Evolutionary conservation across 2,797 vertebrate species (phyloP).

Genomic region (Lemur catta): DNA sequence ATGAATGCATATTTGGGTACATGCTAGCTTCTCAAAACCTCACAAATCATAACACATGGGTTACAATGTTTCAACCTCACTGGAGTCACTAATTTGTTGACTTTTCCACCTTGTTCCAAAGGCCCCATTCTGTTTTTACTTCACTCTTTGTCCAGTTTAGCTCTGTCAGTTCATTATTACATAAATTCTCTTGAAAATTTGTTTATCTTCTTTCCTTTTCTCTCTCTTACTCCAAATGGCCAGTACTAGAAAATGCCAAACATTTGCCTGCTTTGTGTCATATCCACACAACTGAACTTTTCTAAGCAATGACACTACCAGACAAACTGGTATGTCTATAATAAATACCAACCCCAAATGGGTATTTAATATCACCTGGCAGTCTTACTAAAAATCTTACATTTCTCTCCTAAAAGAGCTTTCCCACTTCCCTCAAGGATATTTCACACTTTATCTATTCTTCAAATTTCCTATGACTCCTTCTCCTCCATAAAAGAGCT

Average conservation of each 20-base stretch:
- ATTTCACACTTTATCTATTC: neutral
- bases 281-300: neutral
- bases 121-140: neutral
- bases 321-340: neutral
- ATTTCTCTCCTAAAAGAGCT: constrained; percentile 11
- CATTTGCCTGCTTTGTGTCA: neutral
- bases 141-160: neutral
- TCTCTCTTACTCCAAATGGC: neutral
- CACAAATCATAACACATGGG: neutral
- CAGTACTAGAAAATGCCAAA: neutral
- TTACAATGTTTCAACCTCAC: neutral
- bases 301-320: neutral
- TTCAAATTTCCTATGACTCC: neutral
- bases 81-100: neutral
- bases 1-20: neutral
- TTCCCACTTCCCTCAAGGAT: neutral
- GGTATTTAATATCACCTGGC: neutral
- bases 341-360: neutral
- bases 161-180: neutral
- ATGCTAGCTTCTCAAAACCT: neutral
- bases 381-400: neutral
- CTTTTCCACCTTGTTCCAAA: neutral
- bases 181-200: neutral
- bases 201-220: neutral
- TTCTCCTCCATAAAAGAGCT: neutral